phyloP scores from a whole-genome alignment of 1,140 invertebrate species.

The Cydia pomonella region DNA sequence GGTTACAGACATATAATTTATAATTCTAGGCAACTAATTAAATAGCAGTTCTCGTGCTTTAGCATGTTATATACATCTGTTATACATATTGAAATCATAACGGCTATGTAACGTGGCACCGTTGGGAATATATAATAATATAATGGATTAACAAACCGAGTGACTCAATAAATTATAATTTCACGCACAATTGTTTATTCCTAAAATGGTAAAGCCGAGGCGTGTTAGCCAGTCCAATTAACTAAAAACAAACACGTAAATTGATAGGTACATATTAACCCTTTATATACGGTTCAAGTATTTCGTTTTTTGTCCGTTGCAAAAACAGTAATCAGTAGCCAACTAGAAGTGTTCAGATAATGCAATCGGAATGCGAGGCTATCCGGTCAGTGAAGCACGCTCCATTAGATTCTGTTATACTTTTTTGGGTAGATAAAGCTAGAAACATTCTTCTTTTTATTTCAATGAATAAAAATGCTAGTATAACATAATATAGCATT shows the following conservation, averaged over 20 bases:
- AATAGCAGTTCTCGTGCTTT: too few relatives aligned
- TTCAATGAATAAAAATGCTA: too few relatives aligned
- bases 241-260: conserved; percentile 39
- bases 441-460: not conserved
- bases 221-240: not conserved
- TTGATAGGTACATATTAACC: conserved; percentile 34
- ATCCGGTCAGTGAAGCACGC: not conserved
- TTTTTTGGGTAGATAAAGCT: not conserved
- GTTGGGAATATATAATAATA: too few relatives aligned
- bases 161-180: not conserved
- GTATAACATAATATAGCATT: not conserved
- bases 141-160: too few relatives aligned
- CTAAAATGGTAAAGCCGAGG: not conserved
- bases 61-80: too few relatives aligned
- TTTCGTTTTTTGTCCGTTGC: conserved; percentile 21
- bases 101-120: too few relatives aligned
- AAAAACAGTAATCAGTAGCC: conserved; percentile 27
- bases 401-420: conserved; percentile 17
- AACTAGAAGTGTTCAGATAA: conserved; percentile 9
- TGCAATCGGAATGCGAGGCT: conserved; percentile 25
- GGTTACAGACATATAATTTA: too few relatives aligned
- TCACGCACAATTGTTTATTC: not conserved
- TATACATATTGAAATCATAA: too few relatives aligned
- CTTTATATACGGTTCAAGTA: not conserved
- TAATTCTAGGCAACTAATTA: too few relatives aligned